These are phyloP conservation scores for Psilopogon haemacephalus DNA, from an alignment of 2,113 vertebrate genomes.

Conservation along the genomic window DNA sequence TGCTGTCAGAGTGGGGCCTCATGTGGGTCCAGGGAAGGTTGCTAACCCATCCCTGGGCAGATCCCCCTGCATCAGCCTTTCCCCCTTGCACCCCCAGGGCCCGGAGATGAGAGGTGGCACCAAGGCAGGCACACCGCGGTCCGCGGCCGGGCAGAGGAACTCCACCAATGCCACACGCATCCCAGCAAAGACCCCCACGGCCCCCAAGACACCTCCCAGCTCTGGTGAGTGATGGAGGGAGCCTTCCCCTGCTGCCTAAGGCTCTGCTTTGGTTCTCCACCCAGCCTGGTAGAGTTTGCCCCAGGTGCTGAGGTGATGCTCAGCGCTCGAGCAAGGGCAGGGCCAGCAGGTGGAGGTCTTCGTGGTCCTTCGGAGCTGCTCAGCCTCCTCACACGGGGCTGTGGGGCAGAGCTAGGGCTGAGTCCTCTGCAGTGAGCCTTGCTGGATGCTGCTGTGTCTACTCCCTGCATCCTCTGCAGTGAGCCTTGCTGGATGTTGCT, in stretches of 20 bases:
- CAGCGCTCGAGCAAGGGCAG: rapidly evolving
- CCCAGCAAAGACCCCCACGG: conserved; percentile 81
- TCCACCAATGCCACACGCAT: conserved; percentile 81
- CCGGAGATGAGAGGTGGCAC: conserved; percentile 67
- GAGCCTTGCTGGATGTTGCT: not conserved
- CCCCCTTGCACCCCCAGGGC: conserved; percentile 47
- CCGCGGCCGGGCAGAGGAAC: conserved; percentile 76
- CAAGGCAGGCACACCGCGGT: conserved; percentile 69
- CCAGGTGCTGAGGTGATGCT: not conserved
- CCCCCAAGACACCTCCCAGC: conserved; percentile 79
- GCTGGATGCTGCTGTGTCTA: not conserved
- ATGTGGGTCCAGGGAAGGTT: not conserved
- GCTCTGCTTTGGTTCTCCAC: not conserved
- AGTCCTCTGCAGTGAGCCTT: not conserved
- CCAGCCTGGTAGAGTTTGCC: too few species aligned
- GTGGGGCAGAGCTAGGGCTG: not conserved
- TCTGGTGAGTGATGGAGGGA: not conserved
- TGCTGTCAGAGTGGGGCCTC: not conserved
- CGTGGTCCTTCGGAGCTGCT: not conserved
- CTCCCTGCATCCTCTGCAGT: rapidly evolving
- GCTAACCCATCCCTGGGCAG: not conserved
- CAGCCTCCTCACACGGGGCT: not conserved
- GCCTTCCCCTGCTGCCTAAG: not conserved
- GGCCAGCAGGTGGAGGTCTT: not conserved
- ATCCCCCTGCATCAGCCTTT: not conserved